Base-by-base conservation (phyloP, 2,113 vertebrate species). In the Pycnonotus jocosus region DNA sequence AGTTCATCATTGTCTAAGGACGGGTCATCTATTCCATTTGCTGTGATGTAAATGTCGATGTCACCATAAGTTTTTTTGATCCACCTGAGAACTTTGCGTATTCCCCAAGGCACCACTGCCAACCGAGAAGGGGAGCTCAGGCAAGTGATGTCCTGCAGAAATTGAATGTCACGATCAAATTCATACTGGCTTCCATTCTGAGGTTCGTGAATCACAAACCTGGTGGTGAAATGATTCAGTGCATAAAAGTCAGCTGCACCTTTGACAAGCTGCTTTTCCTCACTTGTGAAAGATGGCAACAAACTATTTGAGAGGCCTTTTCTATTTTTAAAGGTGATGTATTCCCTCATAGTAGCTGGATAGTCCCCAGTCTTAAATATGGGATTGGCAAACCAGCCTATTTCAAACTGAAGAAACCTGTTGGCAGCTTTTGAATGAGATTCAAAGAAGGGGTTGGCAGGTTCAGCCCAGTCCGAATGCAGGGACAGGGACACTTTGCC, bases 151-250 rank as follows among this genome's bases (percentile, higher is more conserved):
- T 99, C 99, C 58, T 98, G 97, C 61, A 99, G 98, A 48, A 98
- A 98, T 12, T 97, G 88, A 50, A 98, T 97, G 64, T 98, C 98
- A 17, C 97, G 97, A 81, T 99, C 98, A 9, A 89, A 95, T 30
- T 96, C 91, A 28, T 97, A 95, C 79, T 86, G 95, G 96, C 95
- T 98, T 79, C 97, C 97, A 4, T 93, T 93, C 73, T 94, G 88
- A 54, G 51, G 72, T n/a, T 95, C 95, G 0, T 98, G 98, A 69
- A 98, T 96, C 79, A 99, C 98, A 61, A 99, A 97, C 50, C 98
- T 98, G 3, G 99, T 99, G 47, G 99, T 99, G 88, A 99, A 99
- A 96, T 99, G 99, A 94, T 99, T 99, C 40, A 99, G 93, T 0
- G 99, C 98, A 0, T 98, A 98, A 60, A 99, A 99, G 96, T 99